Conservation (phyloP, 2,113 vertebrate species). For the Vulpes lagopus region DNA sequence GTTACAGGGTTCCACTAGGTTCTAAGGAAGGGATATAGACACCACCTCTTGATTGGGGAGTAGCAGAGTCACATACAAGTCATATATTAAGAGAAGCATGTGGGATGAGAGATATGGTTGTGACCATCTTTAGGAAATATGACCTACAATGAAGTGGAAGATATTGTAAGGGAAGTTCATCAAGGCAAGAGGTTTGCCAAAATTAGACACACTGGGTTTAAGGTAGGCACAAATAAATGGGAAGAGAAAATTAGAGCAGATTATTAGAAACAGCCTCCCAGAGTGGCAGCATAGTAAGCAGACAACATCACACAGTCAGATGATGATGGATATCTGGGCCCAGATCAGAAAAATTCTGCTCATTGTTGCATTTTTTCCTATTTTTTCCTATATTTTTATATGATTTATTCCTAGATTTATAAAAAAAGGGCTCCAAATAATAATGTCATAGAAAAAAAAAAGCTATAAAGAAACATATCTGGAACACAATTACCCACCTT, state of each 20-base stretch:
- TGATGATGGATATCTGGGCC: not conserved
- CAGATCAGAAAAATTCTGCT: conserved; percentile 7
- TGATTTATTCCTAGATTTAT: not conserved
- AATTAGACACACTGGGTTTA: not conserved
- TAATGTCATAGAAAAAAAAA: not conserved
- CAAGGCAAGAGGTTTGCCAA: not conserved
- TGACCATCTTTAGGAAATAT: not conserved
- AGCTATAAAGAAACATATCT: not conserved
- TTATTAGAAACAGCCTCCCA: not conserved
- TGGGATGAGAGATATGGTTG: not conserved
- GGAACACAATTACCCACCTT: not conserved
- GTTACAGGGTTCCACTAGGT: not conserved
- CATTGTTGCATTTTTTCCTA: not conserved
- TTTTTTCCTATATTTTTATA: not conserved
- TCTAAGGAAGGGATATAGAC: not conserved
- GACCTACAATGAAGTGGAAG: not conserved
- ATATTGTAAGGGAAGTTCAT: not conserved
- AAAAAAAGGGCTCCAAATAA: conserved; percentile 13
- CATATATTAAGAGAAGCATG: not conserved
- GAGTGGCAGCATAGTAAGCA: not conserved
- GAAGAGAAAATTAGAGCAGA: not conserved
- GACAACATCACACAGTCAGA: not conserved
- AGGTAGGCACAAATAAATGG: not conserved
- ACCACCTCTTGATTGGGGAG: not conserved
- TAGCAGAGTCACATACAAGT: not conserved